These are phyloP conservation scores for Choloepus hoffmanni DNA, from an alignment of 2,113 vertebrate genomes.

Conservation along the genomic window DNA sequence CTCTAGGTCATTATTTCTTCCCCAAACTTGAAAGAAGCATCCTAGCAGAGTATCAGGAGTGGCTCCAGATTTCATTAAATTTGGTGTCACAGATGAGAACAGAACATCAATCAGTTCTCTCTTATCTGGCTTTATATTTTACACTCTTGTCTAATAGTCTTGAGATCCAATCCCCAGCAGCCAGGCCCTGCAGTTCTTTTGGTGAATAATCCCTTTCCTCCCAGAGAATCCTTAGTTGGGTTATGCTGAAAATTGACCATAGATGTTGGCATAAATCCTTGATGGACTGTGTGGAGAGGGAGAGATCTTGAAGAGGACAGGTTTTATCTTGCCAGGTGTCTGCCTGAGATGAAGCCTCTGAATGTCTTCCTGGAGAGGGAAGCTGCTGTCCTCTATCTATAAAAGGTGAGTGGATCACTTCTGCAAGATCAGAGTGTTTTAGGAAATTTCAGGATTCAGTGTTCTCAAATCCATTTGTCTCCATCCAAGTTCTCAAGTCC, in stretches of 20 bases:
- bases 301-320: neutral
- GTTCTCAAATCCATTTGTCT: neutral
- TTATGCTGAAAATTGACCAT: neutral
- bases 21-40: neutral
- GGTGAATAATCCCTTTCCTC: neutral
- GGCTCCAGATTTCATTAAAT: neutral
- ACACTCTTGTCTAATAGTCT: neutral
- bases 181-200: neutral
- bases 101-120: neutral
- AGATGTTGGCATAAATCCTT: neutral
- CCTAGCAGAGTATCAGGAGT: neutral
- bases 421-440: neutral
- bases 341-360: neutral
- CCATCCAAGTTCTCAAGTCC: neutral
- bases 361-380: neutral
- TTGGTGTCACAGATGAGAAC: neutral
- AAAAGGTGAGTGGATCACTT: neutral
- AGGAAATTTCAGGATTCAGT: neutral
- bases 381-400: neutral
- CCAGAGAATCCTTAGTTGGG: neutral
- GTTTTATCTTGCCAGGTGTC: neutral
- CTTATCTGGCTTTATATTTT: neutral
- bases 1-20: neutral
- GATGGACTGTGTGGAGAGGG: neutral
- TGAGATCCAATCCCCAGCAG: neutral